Evolutionary conservation across 2,888 invertebrate species (phyloP).

Genomic region (Harpalus rubripes): DNA sequence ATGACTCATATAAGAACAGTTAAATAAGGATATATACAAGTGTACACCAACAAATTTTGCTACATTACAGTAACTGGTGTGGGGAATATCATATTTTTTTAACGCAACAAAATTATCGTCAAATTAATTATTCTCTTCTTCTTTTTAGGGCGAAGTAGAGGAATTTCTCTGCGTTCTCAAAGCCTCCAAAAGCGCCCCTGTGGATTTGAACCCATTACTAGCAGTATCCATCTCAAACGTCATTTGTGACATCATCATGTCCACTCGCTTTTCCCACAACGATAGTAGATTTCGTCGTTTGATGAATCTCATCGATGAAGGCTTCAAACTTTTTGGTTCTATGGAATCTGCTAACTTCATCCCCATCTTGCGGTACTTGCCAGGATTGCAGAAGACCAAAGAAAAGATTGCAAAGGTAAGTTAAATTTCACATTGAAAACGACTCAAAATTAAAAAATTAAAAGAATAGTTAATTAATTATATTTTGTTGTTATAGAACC

Average conservation of each 20-base stretch:
- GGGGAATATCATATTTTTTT: too few species aligned
- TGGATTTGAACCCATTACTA: constrained; percentile 87
- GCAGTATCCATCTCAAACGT: constrained; percentile 93
- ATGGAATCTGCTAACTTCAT: constrained; percentile 91
- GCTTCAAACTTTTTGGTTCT: constrained; percentile 91
- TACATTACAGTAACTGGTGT: too few species aligned
- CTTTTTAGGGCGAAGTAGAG: constrained; percentile 86
- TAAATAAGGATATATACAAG: too few species aligned
- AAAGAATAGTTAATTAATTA: constrained; percentile 19
- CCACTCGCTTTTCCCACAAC: constrained; percentile 88
- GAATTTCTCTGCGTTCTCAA: constrained; percentile 85
- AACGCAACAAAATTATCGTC: too few species aligned
- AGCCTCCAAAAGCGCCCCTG: constrained; percentile 83
- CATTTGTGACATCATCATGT: constrained; percentile 94
- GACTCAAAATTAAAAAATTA: constrained; percentile 12
- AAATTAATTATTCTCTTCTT: constrained; percentile 8
- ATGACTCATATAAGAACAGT: too few species aligned
- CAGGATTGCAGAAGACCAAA: constrained; percentile 78
- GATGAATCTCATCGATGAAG: constrained; percentile 93
- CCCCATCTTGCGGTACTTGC: constrained; percentile 85
- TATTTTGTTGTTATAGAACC: constrained; percentile 79
- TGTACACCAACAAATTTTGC: too few species aligned
- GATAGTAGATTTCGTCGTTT: constrained; percentile 89
- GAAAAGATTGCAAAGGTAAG: constrained; percentile 80
- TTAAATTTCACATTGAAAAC: constrained; percentile 66